Base-by-base conservation (phyloP, 2,797 vertebrate genomes). In the Acrossocheilus fasciatus region DNA sequence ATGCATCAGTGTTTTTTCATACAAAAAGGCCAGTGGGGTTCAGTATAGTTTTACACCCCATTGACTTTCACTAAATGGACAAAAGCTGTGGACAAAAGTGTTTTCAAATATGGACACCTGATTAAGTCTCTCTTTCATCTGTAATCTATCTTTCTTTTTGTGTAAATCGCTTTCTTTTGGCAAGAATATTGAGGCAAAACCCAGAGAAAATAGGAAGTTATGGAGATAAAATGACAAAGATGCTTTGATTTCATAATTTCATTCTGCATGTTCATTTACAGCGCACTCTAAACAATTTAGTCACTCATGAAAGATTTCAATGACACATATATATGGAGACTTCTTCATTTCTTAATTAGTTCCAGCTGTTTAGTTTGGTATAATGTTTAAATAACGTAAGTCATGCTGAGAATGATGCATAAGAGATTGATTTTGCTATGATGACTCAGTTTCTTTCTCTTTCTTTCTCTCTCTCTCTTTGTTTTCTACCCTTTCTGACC, bases 401-500 rank as follows among this genome's bases (percentile, higher is more conserved):
- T 74, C 36, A 50, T 23, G 6, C 64, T 3, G 8, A 64, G 20
- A 83, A 59, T 20, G 26, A 75, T 75, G 57, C 70, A 36, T 50
- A 66, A 83, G 17, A 47, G 45, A 78, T 52, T 50, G 23, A 78
- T 83, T 30, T 66, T 30, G 36, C 12, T 75, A 47, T 41, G 47
- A 66, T 87, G 52, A 75, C 81, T 83, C 34, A 57, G 9, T 81
- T 10, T 80, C 43, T 78, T 15, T 64, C 23, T 62, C 43, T 57
- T 30, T 62, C 43, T 57, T 30, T 73, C 85, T 43, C 47, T 84
- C 81, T 87, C 90, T 36, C 34, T 77, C 41, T 90, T 11, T 50
- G 79, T 88, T 91, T 59, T 88, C 45, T 86, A 68, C 52, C 81
- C 85, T 82, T 69, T 74, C 87, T 83, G 6, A 66, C 84, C 76